A percentile compares a stretch with the other conserved stretches of the same genome.
Evolutionary conservation across 1,140 invertebrate genomes (phyloP).

Genomic region (Philopotamus ludificatus): DNA sequence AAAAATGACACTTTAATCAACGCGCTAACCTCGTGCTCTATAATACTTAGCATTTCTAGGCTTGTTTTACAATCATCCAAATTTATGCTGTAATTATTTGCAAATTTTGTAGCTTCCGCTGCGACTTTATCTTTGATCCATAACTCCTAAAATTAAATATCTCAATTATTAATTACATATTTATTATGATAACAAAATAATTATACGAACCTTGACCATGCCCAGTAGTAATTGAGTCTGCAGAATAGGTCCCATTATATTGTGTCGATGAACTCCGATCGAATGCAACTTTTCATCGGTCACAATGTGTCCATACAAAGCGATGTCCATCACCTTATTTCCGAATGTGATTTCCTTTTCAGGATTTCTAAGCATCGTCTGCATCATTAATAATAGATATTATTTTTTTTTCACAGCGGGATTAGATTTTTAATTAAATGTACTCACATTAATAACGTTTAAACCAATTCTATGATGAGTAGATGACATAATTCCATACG

Average conservation of each 20-base stretch:
- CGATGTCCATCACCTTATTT: slow-evolving; percentile 58
- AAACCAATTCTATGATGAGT: slow-evolving; percentile 52
- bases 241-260: slow-evolving; percentile 28
- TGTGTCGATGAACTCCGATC: slow-evolving; percentile 51
- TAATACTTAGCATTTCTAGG: slow-evolving; percentile 46
- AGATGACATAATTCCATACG: slow-evolving; percentile 31
- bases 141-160: slow-evolving; percentile 39
- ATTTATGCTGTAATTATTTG: slow-evolving; percentile 44
- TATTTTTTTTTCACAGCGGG: no score
- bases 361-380: slow-evolving; percentile 50
- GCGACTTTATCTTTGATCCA: slow-evolving; percentile 40
- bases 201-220: slow-evolving; percentile 39
- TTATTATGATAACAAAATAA: slow-evolving; percentile 35
- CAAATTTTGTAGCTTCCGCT: slow-evolving; percentile 43
- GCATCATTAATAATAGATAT: no score
- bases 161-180: slow-evolving; percentile 1
- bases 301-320: slow-evolving; percentile 60
- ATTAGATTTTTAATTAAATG: no score
- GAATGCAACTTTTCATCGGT: slow-evolving; percentile 55
- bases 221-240: no score
- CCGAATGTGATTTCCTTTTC: slow-evolving; percentile 49
- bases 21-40: slow-evolving; percentile 40
- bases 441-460: slow-evolving; percentile 55
- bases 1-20: slow-evolving; percentile 41
- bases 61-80: slow-evolving; percentile 41